Evolutionary conservation across 1,140 invertebrate species (phyloP).

Genomic region (Stegodyphus mimosarum): DNA sequence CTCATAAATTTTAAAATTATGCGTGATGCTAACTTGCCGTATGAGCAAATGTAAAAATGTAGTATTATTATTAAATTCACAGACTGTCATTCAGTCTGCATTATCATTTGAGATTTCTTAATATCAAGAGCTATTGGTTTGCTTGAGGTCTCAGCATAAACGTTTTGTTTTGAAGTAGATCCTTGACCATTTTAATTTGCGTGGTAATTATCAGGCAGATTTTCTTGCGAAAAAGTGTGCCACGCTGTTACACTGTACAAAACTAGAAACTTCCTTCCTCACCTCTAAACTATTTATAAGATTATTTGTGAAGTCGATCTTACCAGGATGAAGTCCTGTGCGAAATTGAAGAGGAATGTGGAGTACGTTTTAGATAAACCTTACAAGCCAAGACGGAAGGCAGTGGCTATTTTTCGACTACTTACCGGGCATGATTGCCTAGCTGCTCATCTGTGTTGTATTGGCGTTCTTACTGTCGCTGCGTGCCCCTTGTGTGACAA

Average conservation of each 20-base stretch:
- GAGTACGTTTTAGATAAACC: not conserved
- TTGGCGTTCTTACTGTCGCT: not conserved
- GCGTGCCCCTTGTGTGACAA: not conserved
- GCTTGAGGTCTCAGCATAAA: not conserved
- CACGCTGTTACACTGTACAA: not conserved
- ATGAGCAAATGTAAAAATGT: not conserved
- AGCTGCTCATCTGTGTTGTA: not conserved
- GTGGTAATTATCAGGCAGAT: not conserved
- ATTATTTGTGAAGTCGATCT: not conserved
- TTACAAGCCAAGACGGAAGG: not conserved
- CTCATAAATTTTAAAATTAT: no score
- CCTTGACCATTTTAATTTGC: not conserved
- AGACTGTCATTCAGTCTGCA: not conserved
- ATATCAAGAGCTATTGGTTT: not conserved
- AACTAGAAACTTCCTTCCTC: not conserved
- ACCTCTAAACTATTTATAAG: not conserved
- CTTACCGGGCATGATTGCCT: slow-evolving; percentile 4
- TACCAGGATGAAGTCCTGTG: not conserved
- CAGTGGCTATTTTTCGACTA: not conserved
- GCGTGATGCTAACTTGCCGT: not conserved
- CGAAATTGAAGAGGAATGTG: not conserved
- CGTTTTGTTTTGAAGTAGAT: slow-evolving; percentile 4
- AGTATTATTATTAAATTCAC: not conserved
- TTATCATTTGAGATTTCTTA: not conserved
- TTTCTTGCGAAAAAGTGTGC: slow-evolving; percentile 1